Conservation (phyloP, 2,888 invertebrate genomes). For the Pristionchus fissidentatus region DNA sequence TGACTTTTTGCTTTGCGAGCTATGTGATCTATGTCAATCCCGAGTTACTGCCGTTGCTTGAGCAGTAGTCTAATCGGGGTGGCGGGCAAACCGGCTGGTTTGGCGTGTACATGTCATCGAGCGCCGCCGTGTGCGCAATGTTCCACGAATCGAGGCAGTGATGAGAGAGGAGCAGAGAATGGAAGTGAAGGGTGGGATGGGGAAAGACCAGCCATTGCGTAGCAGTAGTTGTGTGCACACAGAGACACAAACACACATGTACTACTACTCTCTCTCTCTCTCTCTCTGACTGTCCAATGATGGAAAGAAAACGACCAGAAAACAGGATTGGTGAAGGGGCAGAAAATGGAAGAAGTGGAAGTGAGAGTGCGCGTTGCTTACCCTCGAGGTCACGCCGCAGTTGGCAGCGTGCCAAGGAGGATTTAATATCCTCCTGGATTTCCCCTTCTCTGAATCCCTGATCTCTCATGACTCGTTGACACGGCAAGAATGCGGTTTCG, state of each 20-base stretch:
- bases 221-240: too few species aligned
- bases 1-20: not conserved
- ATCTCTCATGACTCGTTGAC: not conserved
- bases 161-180: not conserved
- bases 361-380: not conserved
- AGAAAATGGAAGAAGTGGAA: slow-evolving; percentile 16
- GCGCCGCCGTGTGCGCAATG: slow-evolving; percentile 7
- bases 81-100: slow-evolving; percentile 32
- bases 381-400: not conserved
- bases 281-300: slow-evolving; percentile 28
- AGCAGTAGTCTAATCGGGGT: slow-evolving; percentile 17
- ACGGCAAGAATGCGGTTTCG: not conserved
- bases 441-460: not conserved
- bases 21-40: slow-evolving; percentile 31
- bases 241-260: too few species aligned
- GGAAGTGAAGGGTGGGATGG: not conserved
- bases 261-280: not conserved
- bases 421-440: not conserved
- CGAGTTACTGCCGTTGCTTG: not conserved
- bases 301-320: not conserved
- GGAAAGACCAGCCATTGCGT: too few species aligned
- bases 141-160: not conserved
- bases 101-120: too few species aligned
- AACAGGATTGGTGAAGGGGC: slow-evolving; percentile 39
- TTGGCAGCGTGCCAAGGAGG: too few species aligned